Base-by-base conservation (phyloP, 1,140 invertebrate species). In the Apolygus lucorum region DNA sequence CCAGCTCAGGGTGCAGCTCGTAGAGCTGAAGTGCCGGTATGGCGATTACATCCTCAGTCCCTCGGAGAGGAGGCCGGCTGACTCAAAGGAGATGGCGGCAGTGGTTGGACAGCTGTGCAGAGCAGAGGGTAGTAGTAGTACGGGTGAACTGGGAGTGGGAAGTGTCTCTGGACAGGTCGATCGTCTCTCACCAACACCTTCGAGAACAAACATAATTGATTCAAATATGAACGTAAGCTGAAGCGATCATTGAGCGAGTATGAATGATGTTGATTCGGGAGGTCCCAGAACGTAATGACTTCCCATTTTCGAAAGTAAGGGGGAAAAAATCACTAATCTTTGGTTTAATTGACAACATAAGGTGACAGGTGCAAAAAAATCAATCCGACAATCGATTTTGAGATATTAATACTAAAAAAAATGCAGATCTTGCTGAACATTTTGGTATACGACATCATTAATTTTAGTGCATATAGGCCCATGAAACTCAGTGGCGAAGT, bases 151-250 rank as follows among this genome's bases (percentile, higher is more conserved):
- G 76, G 72, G 8, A 74, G 34, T n/a, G 73, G 72, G n/a, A 69
- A 71, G 1, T 65, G 63, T 21, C 64, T 25, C n/a, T 62, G 54
- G 0, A 73, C 64, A 0, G 72, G 72, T 70, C 83, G 81, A 68
- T 92, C 90, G 72, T 93, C 89, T 69, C 92, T 89, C 1, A 96
- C 92, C 24, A 96, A 78, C 0, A 96, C 90, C 75, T 94, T 93
- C 0, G 96, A 91, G 0, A 91, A 87, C 0, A 27, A 63, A 94
- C 90, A 76, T 75, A 62, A 22, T 75, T 78, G 2, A 79, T 77
- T 14, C 25, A 68, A 67, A 29, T 54, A 68, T 24, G 14, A 62
- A 68, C n/a, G 13, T 4, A 11, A 59, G 54, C 2, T 13, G 54
- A n/a, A 11, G 8, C 22, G 11, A 13, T 17, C 13, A 59, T 21